A percentile compares a stretch with the other conserved stretches of the same genome.
Conservation (phyloP, 2,797 vertebrate genomes). For the Macropus fuliginosus region DNA sequence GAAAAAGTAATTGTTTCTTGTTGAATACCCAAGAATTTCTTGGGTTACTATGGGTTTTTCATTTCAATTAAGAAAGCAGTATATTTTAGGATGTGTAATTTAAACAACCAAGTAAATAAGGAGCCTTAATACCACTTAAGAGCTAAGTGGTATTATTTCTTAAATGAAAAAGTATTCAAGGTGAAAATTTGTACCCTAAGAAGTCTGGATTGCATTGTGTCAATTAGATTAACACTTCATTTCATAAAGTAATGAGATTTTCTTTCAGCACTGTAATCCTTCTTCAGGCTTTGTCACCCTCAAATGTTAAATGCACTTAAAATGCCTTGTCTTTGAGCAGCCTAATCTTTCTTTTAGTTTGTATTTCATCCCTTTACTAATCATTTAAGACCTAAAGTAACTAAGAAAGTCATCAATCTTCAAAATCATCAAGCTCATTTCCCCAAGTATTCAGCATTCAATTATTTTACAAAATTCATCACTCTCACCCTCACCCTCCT, state of each 20-base stretch:
- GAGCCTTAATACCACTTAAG: slow-evolving; percentile 39
- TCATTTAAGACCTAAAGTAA: slow-evolving; percentile 60
- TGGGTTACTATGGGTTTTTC: slow-evolving; percentile 4
- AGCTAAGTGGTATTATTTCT: slow-evolving; percentile 42
- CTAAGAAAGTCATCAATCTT: slow-evolving; percentile 54
- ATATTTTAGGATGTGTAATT: slow-evolving; percentile 36
- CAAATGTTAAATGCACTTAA: slow-evolving; percentile 68
- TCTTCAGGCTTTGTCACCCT: slow-evolving; percentile 63
- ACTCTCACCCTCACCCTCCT: not conserved
- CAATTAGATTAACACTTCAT: slow-evolving; percentile 20
- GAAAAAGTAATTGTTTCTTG: no score
- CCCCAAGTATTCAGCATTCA: slow-evolving; percentile 33
- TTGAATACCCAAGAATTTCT: no score
- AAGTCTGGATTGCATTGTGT: slow-evolving; percentile 46
- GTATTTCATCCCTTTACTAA: slow-evolving; percentile 63
- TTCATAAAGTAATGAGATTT: slow-evolving; percentile 62
- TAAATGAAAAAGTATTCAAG: slow-evolving; percentile 44
- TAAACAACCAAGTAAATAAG: slow-evolving; percentile 57
- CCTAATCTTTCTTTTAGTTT: slow-evolving; percentile 53
- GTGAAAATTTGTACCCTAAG: slow-evolving; percentile 46
- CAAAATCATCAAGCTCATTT: slow-evolving; percentile 65
- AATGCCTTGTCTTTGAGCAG: slow-evolving; percentile 57
- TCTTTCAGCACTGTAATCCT: slow-evolving; percentile 68
- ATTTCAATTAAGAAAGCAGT: not conserved
- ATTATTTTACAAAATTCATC: not conserved